These are phyloP conservation scores for Spongia lamella DNA, from an alignment of 37 sponge, comb jelly and placozoan species.

Conservation along the genomic window DNA sequence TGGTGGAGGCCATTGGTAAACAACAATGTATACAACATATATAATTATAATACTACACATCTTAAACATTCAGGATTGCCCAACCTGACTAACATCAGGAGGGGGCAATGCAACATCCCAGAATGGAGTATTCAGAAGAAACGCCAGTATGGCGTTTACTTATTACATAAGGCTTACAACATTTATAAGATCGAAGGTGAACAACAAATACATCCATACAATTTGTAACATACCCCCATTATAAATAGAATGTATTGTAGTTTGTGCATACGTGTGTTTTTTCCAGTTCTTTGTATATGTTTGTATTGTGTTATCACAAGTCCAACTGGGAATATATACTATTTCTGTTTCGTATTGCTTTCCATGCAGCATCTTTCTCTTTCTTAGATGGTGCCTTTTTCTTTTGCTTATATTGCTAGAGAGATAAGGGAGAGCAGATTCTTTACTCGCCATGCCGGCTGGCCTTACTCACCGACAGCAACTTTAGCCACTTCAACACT, in stretches of 20 bases:
- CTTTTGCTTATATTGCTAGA: constrained; percentile 28
- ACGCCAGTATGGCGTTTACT: constrained; percentile 76
- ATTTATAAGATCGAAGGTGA: constrained; percentile 36
- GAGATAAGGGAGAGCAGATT: no score
- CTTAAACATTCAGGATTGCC: constrained; percentile 55
- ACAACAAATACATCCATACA: constrained; percentile 26
- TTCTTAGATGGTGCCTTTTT: constrained; percentile 35
- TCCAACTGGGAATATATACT: constrained; percentile 8
- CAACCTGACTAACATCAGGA: constrained; percentile 71
- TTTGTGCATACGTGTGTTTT: no score
- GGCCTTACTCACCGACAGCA: constrained; percentile 4
- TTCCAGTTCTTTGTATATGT: no score
- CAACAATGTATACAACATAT: not conserved
- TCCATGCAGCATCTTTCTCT: constrained; percentile 65
- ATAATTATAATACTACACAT: not conserved
- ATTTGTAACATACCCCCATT: constrained; percentile 12
- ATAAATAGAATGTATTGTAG: no score
- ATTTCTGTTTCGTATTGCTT: constrained; percentile 37
- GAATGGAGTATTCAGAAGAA: constrained; percentile 46
- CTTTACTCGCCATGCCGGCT: not conserved
- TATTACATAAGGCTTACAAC: constrained; percentile 74
- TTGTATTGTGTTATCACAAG: not conserved
- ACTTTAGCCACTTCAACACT: constrained; percentile 10
- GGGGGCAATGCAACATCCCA: constrained; percentile 61
- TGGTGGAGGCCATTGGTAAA: constrained; percentile 84